Evolutionary conservation across 2,888 invertebrate species (phyloP), one percentile per base, ranked within the genome.

Genomic region (Ormyrus pomaceus): DNA sequence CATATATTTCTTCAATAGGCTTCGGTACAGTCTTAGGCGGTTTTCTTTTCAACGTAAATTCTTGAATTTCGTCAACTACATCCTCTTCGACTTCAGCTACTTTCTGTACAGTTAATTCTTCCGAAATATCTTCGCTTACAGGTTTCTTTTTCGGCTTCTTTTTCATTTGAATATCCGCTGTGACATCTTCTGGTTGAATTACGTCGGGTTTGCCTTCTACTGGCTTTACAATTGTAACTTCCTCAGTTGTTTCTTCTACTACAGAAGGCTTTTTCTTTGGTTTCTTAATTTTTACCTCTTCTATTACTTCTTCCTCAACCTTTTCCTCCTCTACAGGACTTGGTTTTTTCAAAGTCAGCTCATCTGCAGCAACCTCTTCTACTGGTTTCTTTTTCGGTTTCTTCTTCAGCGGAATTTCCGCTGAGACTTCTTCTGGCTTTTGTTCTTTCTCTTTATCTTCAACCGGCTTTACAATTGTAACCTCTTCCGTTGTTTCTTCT

Each of bases 1-100:
- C 93, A 65, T 93, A 92, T 81, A 92, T 92, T 87, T 94, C 93
- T 87, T 94, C 93, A 84, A 91, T 88, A 9, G 92, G 91, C 83
- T 92, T 92, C 13, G 92, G 91, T 55, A 88, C 80, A 59, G 90
- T 82, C 65, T 81, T 78, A 4, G 85, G 85, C 4, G 84, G 93
- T 81, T 92, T 91, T 48, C 92, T 92, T 86, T 92, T 91, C 6
- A 94, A 88, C 5, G 93, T 91, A 81, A 93, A 92, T 86, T 93
- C 93, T 86, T 92, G 92, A 34, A 91, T 83, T 56, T 89, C 89
- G 74, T 90, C 89, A 48, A 84, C 83, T 81, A 87, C 84, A 73
- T 86, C 83, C 75, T 69, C 73, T 77, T 84, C 77, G 10, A 86
- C 76, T 10, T 86, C 85, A 6, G 86, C 84, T 34, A 86, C 83